Percentiles rank a stretch among this genome's conserved stretches.
Conservation (phyloP, 2,888 invertebrate genomes). For the Drosophila fulvimacula region DNA sequence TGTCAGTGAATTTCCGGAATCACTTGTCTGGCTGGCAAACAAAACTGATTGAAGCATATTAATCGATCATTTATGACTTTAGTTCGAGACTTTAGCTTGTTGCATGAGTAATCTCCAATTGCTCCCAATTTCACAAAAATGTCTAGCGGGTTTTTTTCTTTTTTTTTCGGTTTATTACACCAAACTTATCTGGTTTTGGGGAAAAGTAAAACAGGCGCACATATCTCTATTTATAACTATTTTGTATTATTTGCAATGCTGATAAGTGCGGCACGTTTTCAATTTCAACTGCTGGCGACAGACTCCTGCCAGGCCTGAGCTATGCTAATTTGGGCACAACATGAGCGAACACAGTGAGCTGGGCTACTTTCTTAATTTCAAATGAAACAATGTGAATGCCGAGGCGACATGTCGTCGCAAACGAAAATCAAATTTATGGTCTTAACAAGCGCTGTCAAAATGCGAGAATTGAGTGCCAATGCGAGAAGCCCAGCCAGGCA, state of each 20-base stretch:
- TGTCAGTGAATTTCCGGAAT: not conserved
- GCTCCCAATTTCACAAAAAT: constrained; percentile 29
- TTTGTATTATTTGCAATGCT: not conserved
- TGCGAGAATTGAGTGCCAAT: constrained; percentile 78
- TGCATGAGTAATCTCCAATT: constrained; percentile 18
- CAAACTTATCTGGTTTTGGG: not conserved
- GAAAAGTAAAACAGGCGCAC: too few relatives aligned
- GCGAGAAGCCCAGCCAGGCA: not conserved
- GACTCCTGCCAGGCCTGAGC: constrained; percentile 1
- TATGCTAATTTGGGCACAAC: constrained; percentile 46
- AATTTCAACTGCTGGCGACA: not conserved
- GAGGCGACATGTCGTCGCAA: constrained; percentile 51
- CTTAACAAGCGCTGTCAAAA: constrained; percentile 76
- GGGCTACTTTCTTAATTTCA: constrained; percentile 70
- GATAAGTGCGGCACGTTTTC: not conserved
- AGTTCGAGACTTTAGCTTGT: not conserved
- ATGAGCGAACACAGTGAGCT: not conserved
- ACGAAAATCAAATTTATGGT: constrained; percentile 77
- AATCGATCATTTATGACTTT: not conserved
- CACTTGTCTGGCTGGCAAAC: not conserved
- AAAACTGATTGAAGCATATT: constrained; percentile 1
- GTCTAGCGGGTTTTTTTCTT: not conserved
- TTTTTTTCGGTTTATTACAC: not conserved
- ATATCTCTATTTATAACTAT: not conserved
- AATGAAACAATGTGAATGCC: constrained; percentile 67